A percentile compares a stretch with the other conserved stretches of the same genome.
Evolutionary conservation across 2,797 vertebrate genomes (phyloP).

Genomic region (Anabacerthia variegaticeps): DNA sequence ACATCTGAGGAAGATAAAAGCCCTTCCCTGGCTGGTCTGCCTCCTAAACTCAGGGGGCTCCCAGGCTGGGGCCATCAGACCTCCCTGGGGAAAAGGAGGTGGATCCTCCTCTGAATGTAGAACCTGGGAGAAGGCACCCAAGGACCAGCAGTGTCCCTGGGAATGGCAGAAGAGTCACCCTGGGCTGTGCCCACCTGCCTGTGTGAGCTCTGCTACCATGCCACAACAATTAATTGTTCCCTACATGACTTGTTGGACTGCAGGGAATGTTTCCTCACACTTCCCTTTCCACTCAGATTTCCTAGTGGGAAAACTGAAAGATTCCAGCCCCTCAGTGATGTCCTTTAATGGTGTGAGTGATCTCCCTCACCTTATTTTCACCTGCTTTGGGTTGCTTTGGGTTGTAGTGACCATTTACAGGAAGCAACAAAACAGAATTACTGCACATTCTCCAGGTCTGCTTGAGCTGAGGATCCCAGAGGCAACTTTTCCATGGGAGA

Average conservation of each 20-base stretch:
- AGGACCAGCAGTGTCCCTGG: neutral
- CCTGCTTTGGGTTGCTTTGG: neutral
- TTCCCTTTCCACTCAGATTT: neutral
- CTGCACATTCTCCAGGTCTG: neutral
- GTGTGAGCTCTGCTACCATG: neutral
- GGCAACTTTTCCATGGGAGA: neutral
- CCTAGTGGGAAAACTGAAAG: neutral
- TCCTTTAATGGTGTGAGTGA: neutral
- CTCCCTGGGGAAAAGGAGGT: neutral
- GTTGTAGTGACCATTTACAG: neutral
- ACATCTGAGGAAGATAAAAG: neutral
- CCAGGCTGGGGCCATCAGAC: neutral
- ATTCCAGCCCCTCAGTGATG: neutral
- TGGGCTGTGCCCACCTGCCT: neutral
- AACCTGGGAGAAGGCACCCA: neutral
- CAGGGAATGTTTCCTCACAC: neutral
- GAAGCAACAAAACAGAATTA: neutral
- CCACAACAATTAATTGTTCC: neutral
- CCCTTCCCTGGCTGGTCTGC: neutral
- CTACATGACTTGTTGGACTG: neutral
- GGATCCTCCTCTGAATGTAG: neutral
- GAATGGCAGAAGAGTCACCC: fast-evolving
- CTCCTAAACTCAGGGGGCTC: neutral
- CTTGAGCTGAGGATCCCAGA: neutral
- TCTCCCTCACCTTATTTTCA: neutral